Evolutionary conservation across 2,797 vertebrate genomes (phyloP), one percentile per base, ranked within the genome.

Genomic region (Gobionotothen gibberifrons): DNA sequence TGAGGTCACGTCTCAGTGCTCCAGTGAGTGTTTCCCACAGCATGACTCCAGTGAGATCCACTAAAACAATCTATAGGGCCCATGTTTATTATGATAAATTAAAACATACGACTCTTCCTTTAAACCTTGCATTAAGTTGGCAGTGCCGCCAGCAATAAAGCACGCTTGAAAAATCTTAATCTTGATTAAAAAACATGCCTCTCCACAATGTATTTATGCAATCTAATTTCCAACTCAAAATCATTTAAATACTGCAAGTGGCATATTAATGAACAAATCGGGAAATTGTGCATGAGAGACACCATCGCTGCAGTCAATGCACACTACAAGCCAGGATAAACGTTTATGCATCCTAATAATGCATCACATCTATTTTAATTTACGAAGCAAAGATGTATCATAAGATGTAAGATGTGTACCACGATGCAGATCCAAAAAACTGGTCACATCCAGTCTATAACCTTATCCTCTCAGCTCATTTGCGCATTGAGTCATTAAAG

Each of bases 401-500:
- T 26, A n/a, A 54, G 12, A 26, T 9, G 40, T 22, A 39, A 19
- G 46, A 40, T 17, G 29, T 9, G 52, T 51, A 19, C 17, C 21
- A 43, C 26, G 43, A 21, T 19, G 59, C 61, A 59, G 42, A 58
- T 21, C 44, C 13, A 59, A 69, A 64, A 40, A 26, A 19, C 17
- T 16, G 55, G 19, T 65, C 55, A 1, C 40, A 42, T 75, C 71
- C 43, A 21, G 36, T 77, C 49, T 19, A 47, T 32, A 74, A 53
- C 12, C 76, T 70, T 47, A 76, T 75, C 52, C 62, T 67, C 76
- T 67, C 63, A 17, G 65, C 61, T 59, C 60, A 61, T 83, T 67
- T 76, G 56, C 5, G 3, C 43, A 29, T 62, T 16, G 44, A 81
- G 51, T 83, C 76, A 81, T 85, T 88, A 88, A 87, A 86, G 64